phyloP scores from a whole-genome alignment of 1,140 invertebrate species.

The Tetranychus urticae region DNA sequence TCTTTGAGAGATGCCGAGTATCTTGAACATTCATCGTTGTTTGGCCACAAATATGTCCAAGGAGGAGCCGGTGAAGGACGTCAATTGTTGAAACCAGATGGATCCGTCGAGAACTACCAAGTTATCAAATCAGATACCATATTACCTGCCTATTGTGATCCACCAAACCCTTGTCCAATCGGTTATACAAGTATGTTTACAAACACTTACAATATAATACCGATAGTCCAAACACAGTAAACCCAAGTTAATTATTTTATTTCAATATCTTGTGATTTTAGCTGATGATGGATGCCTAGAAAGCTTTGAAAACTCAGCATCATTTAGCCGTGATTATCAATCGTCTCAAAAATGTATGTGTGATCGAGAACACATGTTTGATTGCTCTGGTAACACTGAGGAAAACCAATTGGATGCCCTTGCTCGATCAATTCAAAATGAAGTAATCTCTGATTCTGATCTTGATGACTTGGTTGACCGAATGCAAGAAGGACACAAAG shows the following conservation, averaged over 20 bases:
- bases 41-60: slow-evolving; percentile 49
- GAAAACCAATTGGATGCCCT: slow-evolving; percentile 22
- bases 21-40: slow-evolving; percentile 59
- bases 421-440: slow-evolving; percentile 20
- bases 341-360: slow-evolving; percentile 84
- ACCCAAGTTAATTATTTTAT: background rate
- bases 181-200: slow-evolving; percentile 26
- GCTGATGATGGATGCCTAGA: slow-evolving; percentile 66
- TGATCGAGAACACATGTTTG: slow-evolving; percentile 94
- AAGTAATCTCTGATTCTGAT: slow-evolving; percentile 14
- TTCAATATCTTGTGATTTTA: slow-evolving; percentile 11
- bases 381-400: slow-evolving; percentile 35
- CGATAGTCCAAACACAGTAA: no score
- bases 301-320: slow-evolving; percentile 81
- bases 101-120: slow-evolving; percentile 30
- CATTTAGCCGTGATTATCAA: slow-evolving; percentile 83
- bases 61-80: slow-evolving; percentile 48
- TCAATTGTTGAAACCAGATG: slow-evolving; percentile 35
- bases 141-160: slow-evolving; percentile 92
- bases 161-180: slow-evolving; percentile 86
- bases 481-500: slow-evolving; percentile 30
- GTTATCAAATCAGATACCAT: slow-evolving; percentile 70
- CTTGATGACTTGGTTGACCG: slow-evolving; percentile 16
- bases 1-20: slow-evolving; percentile 61
- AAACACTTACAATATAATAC: background rate